Evolutionary conservation across 2,888 invertebrate species (phyloP).

Genomic region (Tiliacea citrago): DNA sequence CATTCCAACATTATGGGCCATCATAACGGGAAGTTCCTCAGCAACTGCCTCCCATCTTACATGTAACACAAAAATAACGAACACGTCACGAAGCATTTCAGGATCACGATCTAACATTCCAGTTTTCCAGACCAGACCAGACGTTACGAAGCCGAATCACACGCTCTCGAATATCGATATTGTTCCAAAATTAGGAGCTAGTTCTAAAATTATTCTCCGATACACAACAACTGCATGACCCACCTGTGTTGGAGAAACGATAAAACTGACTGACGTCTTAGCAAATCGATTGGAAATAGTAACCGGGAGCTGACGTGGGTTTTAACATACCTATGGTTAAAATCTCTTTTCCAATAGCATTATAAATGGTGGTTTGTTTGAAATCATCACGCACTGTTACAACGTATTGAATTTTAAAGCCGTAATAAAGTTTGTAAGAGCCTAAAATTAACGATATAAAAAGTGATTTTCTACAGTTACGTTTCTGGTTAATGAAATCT

Average conservation of each 20-base stretch:
- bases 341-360: constrained; percentile 1
- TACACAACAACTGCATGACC: constrained; percentile 44
- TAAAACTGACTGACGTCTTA: constrained; percentile 51
- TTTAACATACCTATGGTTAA: constrained; percentile 3
- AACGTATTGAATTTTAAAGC: constrained; percentile 40
- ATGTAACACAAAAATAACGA: constrained; percentile 6
- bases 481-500: constrained; percentile 18
- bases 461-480: constrained; percentile 20
- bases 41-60: neutral
- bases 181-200: constrained; percentile 62
- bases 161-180: constrained; percentile 54
- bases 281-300: constrained; percentile 46
- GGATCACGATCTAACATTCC: constrained; percentile 42
- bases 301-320: constrained; percentile 16
- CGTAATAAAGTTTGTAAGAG: constrained; percentile 29
- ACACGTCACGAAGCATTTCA: constrained; percentile 37
- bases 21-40: neutral
- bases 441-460: constrained; percentile 19
- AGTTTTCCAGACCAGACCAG: constrained; percentile 50
- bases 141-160: constrained; percentile 58
- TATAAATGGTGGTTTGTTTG: constrained; percentile 19
- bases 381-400: constrained; percentile 8
- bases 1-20: neutral
- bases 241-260: constrained; percentile 56
- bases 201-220: constrained; percentile 55